Percentiles rank a stretch among this genome's conserved stretches.
These are phyloP conservation scores for Oreocharis arfaki DNA, from an alignment of 2,113 vertebrate species.

Conservation along the genomic window DNA sequence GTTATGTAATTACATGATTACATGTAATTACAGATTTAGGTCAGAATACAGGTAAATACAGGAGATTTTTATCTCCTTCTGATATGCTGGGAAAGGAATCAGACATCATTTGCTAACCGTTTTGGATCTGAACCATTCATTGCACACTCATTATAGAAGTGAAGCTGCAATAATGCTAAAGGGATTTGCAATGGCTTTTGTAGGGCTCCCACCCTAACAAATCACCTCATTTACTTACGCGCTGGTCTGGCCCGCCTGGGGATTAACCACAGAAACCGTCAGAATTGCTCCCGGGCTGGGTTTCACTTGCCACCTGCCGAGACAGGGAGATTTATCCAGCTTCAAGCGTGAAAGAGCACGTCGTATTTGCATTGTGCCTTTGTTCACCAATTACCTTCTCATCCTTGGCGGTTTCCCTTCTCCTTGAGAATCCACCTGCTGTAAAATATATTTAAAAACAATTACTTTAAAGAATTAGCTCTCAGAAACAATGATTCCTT, in stretches of 20 bases:
- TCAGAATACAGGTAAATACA: background rate
- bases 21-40: background rate
- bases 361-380: background rate
- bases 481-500: background rate
- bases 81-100: background rate
- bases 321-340: conserved; percentile 25
- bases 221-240: conserved; percentile 56
- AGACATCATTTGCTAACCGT: background rate
- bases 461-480: background rate
- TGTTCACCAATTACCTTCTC: conserved; percentile 53
- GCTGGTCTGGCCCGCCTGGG: conserved; percentile 26
- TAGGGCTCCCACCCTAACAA: background rate
- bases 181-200: background rate
- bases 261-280: conserved; percentile 71
- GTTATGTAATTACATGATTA: background rate
- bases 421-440: conserved; percentile 7
- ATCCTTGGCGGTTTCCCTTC: background rate
- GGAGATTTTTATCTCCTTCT: background rate
- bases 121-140: background rate
- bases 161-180: background rate
- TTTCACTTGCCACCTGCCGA: conserved; percentile 56
- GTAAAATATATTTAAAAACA: background rate
- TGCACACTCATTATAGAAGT: background rate
- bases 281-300: conserved; percentile 64
- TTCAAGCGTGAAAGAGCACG: background rate